Evolutionary conservation across 1,140 invertebrate genomes (phyloP).

Genomic region (Trichomalopsis sarcophagae): DNA sequence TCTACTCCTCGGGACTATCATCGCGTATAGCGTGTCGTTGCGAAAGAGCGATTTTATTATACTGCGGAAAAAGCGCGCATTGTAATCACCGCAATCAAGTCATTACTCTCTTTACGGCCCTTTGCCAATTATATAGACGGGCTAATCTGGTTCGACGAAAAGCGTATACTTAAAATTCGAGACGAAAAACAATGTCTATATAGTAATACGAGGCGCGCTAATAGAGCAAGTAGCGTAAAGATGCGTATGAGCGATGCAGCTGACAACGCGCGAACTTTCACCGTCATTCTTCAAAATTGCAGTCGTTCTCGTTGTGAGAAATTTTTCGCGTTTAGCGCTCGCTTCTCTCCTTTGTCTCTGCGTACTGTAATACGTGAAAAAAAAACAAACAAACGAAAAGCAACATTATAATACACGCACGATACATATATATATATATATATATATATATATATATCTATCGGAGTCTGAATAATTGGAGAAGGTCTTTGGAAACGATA

Average conservation of each 20-base stretch:
- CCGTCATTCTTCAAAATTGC: constrained; percentile 3
- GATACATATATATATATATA: not conserved
- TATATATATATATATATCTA: not conserved
- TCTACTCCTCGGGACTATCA: no score
- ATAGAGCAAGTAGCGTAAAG: not conserved
- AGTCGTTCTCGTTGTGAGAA: not conserved
- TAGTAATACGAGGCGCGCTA: not conserved
- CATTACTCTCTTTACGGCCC: not conserved
- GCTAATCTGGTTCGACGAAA: not conserved
- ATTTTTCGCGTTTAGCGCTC: not conserved
- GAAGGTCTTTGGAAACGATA: no score
- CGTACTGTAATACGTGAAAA: no score
- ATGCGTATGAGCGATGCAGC: not conserved
- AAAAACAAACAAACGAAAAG: no score
- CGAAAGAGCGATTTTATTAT: not conserved
- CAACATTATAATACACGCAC: no score
- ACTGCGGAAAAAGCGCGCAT: not conserved
- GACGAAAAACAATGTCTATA: no score
- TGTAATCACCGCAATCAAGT: not conserved
- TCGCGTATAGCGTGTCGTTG: not conserved
- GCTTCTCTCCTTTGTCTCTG: not conserved
- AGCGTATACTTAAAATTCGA: not conserved
- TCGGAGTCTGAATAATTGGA: no score
- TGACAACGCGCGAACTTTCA: not conserved
- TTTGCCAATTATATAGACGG: not conserved